Percentiles rank a stretch among this genome's conserved stretches.
Conservation (phyloP, 2,888 invertebrate species). For the Drosophila austrosaltans region DNA sequence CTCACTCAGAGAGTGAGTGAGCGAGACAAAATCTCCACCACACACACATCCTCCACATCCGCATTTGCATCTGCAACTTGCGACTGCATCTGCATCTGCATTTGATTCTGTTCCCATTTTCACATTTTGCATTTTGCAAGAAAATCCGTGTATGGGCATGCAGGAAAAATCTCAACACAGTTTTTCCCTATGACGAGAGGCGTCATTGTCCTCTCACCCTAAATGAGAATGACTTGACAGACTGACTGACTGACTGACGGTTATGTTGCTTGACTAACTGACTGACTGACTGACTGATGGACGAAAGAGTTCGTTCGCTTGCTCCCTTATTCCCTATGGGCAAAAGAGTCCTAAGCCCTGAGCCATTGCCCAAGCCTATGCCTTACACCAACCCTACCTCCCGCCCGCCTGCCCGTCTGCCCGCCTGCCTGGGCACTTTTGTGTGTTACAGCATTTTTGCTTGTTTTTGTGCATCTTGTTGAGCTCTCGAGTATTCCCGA, state of each 20-base stretch:
- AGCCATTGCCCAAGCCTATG: constrained; percentile 32
- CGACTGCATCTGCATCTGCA: not conserved
- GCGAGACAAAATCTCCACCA: constrained; percentile 16
- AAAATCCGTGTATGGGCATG: constrained; percentile 45
- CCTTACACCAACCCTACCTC: too few species aligned
- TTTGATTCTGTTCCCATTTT: constrained; percentile 40
- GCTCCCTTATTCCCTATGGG: constrained; percentile 21
- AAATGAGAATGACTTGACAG: constrained; percentile 34
- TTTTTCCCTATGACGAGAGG: constrained; percentile 53
- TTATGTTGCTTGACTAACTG: constrained; percentile 27
- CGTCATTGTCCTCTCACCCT: constrained; percentile 68
- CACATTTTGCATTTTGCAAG: constrained; percentile 44
- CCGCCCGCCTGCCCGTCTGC: too few species aligned
- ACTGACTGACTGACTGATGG: constrained; percentile 16
- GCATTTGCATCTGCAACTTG: constrained; percentile 4
- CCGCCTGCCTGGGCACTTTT: too few species aligned
- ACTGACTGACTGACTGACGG: constrained; percentile 24
- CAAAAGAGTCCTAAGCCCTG: constrained; percentile 29
- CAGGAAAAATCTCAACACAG: constrained; percentile 66
- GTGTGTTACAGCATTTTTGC: constrained; percentile 47
- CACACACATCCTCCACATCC: constrained; percentile 8
- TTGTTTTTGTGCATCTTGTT: constrained; percentile 58
- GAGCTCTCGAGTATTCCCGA: constrained; percentile 35
- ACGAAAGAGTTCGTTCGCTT: too few species aligned
- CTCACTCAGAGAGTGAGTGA: constrained; percentile 23